A percentile compares a stretch with the other conserved stretches of the same genome.
phyloP scores from a whole-genome alignment of 2,113 vertebrate species.

The Hassar affinis region DNA sequence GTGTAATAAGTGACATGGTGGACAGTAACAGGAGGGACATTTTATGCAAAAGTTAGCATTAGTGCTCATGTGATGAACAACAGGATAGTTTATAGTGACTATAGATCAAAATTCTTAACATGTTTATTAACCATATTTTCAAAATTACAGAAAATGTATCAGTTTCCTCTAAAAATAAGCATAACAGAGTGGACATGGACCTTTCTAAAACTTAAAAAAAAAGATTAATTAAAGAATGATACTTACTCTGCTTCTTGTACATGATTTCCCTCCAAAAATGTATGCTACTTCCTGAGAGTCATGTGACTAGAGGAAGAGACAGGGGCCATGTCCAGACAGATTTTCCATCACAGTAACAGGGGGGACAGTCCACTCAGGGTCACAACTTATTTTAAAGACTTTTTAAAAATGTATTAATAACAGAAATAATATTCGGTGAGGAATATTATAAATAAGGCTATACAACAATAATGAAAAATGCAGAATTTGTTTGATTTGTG shows the following conservation, averaged over 20 bases:
- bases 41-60: not conserved
- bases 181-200: not conserved
- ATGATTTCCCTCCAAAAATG: no score
- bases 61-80: slow-evolving; percentile 6
- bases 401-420: no score
- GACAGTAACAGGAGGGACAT: no score
- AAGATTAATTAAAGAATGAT: not conserved
- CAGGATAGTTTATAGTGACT: not conserved
- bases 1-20: no score
- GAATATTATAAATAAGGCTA: no score
- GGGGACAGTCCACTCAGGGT: no score
- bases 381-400: no score
- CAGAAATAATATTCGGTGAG: no score
- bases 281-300: not conserved
- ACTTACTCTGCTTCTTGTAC: not conserved
- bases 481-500: no score
- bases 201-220: not conserved
- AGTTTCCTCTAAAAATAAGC: no score
- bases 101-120: not conserved
- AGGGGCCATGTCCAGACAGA: not conserved
- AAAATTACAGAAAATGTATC: not conserved
- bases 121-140: slow-evolving; percentile 6
- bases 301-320: not conserved
- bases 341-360: not conserved
- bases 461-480: no score